Evolutionary conservation across 2,113 vertebrate genomes (phyloP), one percentile per base, ranked within the genome.

Genomic region (Mormyrus iriodes): DNA sequence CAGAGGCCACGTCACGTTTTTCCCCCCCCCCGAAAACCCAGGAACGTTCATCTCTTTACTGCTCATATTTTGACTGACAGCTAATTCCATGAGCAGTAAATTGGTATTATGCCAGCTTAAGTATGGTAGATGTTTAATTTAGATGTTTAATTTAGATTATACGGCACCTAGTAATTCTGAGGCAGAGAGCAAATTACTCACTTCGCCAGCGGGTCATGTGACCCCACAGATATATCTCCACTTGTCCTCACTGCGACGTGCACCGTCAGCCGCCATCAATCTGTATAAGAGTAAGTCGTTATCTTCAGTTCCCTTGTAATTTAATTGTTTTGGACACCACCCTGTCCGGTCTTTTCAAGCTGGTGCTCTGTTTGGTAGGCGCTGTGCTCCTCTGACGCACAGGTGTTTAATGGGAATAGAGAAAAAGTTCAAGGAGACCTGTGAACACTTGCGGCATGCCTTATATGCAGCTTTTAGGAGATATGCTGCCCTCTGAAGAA

Each of bases 101-200:
- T 79, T 79, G 73, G 73, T 79, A 79, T 79, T 79, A 79, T 79
- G 31, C 35, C 73, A 79, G 73, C 73, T 79, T 79, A 79, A 79
- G 73, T 79, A 79, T 79, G 73, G 73, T 79, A 79, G 73, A 79
- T 79, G 73, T 79, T 79, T 79, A 76, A 76, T 76, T 76, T 76
- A 76, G 73, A 76, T 76, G 35, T 76, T 76, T 76, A 79, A 79
- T 79, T 79, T 79, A 79, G 73, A 79, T 79, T 79, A 42, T 79
- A 79, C 35, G 17, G 73, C 73, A 79, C 73, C 73, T 79, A 79
- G 17, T 19, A 79, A 79, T 79, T 35, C 73, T 79, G 73, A 39
- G 65, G 31, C 73, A 79, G 73, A 79, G 73, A 79, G 31, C 73
- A 79, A 79, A 79, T 79, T 35, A 79, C 73, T 79, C 31, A 79